Evolutionary conservation across 2,797 vertebrate species (phyloP).

Genomic region (Oryzias dopingdopingensis): DNA sequence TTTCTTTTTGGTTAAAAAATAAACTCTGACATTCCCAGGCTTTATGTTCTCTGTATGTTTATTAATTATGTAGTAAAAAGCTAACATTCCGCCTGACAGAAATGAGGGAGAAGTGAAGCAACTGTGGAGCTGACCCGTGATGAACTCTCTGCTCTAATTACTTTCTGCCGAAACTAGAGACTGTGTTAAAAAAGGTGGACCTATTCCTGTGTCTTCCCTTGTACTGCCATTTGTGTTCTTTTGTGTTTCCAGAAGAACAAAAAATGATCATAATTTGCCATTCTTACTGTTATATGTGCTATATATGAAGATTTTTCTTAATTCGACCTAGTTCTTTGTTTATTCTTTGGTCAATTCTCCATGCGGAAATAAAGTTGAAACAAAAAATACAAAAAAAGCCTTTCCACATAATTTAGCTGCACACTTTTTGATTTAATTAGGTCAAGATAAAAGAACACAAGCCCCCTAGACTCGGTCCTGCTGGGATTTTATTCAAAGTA

Average conservation of each 20-base stretch:
- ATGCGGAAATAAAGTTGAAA: slow-evolving; percentile 2
- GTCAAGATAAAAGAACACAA: slow-evolving; percentile 18
- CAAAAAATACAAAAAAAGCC: background rate
- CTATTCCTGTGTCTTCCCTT: slow-evolving; percentile 19
- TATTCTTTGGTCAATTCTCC: slow-evolving; percentile 5
- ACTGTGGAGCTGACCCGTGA: slow-evolving; percentile 63
- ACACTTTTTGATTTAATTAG: slow-evolving; percentile 21
- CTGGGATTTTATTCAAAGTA: slow-evolving; percentile 25
- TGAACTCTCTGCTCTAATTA: slow-evolving; percentile 70
- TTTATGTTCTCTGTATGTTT: slow-evolving; percentile 40
- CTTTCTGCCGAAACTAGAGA: slow-evolving; percentile 68
- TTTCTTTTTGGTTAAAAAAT: slow-evolving; percentile 39
- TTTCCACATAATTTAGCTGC: slow-evolving; percentile 7
- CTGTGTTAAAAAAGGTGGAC: slow-evolving; percentile 33
- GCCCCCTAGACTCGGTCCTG: slow-evolving; percentile 19
- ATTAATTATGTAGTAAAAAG: slow-evolving; percentile 54
- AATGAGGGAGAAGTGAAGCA: slow-evolving; percentile 68
- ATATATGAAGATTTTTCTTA: slow-evolving; percentile 17
- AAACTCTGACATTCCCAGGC: slow-evolving; percentile 33
- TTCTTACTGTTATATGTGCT: slow-evolving; percentile 11
- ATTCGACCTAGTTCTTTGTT: slow-evolving; percentile 18
- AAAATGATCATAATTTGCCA: slow-evolving; percentile 20
- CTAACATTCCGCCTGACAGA: slow-evolving; percentile 65
- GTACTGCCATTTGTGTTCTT: slow-evolving; percentile 33
- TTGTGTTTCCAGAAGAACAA: slow-evolving; percentile 21